Evolutionary conservation across 2,797 vertebrate species (phyloP), one percentile per base, ranked within the genome.

Genomic region (Adrianichthys oophorus): DNA sequence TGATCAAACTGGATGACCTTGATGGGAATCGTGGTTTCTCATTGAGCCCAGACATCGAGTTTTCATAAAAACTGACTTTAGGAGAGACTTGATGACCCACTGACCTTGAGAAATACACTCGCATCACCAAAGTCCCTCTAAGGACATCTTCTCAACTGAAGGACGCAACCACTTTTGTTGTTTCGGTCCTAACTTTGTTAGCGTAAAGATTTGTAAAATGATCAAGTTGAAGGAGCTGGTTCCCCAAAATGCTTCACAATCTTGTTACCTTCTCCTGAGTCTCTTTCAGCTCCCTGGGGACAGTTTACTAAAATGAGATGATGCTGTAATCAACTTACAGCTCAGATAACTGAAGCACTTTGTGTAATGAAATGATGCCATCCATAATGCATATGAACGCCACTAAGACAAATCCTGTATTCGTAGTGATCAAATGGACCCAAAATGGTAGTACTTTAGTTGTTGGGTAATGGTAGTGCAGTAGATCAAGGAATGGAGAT

Each of bases 251-350:
- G 66, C 86, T 60, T 76, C 65, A 63, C 83, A 91, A 92, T 91
- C 86, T 89, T 53, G 87, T 93, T 92, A 91, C 73, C 74, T 72
- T 68, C 58, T 62, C 74, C 23, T 26, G 58, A 52, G 70, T 68
- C 74, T 78, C 80, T 66, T 68, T 68, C 70, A 64, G 74, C 78
- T 89, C 91, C 87, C 87, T 23, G 4, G 82, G 79, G 91, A 89
- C 74, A 57, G 80, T 70, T 88, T 82, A 80, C 60, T 76, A 69
- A 69, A 88, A 89, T 65, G 68, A 83, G 56, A 83, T 64, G 76
- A 76, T 65, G 65, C 56, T 8, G 84, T 90, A 91, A 91, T 91
- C 83, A 88, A 91, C 79, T 90, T 90, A 84, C 58, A 70, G 59
- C 76, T 73, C 57, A 50, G 72, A 29, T 73, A 82, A 83, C 78